Base-by-base conservation (phyloP, 2,888 invertebrate genomes). In the Parelbella ahira region DNA sequence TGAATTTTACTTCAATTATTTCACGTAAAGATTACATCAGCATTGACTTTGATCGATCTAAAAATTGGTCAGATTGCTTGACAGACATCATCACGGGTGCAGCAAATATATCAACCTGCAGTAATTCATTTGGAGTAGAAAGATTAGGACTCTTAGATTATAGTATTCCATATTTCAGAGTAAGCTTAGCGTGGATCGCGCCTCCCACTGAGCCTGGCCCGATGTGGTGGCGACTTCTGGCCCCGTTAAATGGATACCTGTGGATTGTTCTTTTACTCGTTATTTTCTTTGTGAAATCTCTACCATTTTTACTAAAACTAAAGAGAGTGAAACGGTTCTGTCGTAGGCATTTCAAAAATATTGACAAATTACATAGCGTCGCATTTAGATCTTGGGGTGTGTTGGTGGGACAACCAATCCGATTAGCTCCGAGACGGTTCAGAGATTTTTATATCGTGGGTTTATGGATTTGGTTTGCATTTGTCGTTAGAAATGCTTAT, bases 381-480 rank as follows among this genome's bases (percentile, higher is more conserved):
- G 58, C 66, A 1, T 64, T 82, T 9, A 61, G 72, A 34, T 66
- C 68, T 10, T 81, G 81, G 79, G 78, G 73, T 12, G 62, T 79
- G 1, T 51, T 79, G 56, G 50, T 78, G 33, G 79, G 79, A 0
- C 81, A 81, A 42, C 72, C 79, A 0, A 65, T 81, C 4, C 54
- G 55, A 27, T 60, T 80, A 1, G 54, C 58, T 4, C 80, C 78
- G 1, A 64, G 48, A 47, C 60, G 64, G n/a, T 80, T 80, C 24
- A 56, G 80, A 46, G 80, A 81, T 53, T 75, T 79, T 39, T 81
- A 81, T 39, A 62, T 81, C 4, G 52, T 81, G 6, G 53, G 62
- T 8, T 37, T 81, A 10, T 82, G 81, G 81, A 53, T 82, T 36
- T 79, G 75, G 77, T 82, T 81, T 12, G 72, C 77, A 0, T 82